Conservation (phyloP, 2,113 vertebrate species). For the Turnix velox region DNA sequence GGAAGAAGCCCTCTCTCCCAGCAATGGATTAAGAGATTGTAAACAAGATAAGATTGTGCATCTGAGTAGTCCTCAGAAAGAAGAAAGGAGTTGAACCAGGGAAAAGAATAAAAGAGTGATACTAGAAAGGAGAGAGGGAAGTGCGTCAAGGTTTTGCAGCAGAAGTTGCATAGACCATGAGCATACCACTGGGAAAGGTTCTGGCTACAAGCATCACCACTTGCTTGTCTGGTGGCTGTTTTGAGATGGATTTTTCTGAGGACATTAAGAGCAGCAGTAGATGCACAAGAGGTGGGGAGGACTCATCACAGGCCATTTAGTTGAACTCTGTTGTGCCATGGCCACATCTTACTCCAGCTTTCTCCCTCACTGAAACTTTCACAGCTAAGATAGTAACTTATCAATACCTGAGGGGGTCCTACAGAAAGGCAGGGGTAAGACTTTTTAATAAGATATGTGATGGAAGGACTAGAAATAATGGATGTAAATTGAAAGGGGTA, state of each 20-base stretch:
- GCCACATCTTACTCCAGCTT: rapidly evolving
- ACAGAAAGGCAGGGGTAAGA: too few relatives aligned
- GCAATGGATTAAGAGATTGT: not conserved
- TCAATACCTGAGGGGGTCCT: too few relatives aligned
- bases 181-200: not conserved
- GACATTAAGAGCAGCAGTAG: rapidly evolving
- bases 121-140: not conserved
- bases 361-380: not conserved
- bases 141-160: not conserved
- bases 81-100: not conserved
- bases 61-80: not conserved
- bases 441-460: too few relatives aligned
- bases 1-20: not conserved
- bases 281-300: not conserved
- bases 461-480: too few relatives aligned
- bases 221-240: not conserved
- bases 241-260: not conserved
- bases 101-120: not conserved
- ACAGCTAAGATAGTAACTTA: not conserved
- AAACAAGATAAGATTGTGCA: not conserved
- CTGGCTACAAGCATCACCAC: not conserved
- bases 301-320: rapidly evolving
- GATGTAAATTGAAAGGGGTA: too few relatives aligned
- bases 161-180: not conserved
- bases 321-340: rapidly evolving